Evolutionary conservation across 2,888 invertebrate species (phyloP), one percentile per base, ranked within the genome.

Genomic region (Eretmocerus hayati): DNA sequence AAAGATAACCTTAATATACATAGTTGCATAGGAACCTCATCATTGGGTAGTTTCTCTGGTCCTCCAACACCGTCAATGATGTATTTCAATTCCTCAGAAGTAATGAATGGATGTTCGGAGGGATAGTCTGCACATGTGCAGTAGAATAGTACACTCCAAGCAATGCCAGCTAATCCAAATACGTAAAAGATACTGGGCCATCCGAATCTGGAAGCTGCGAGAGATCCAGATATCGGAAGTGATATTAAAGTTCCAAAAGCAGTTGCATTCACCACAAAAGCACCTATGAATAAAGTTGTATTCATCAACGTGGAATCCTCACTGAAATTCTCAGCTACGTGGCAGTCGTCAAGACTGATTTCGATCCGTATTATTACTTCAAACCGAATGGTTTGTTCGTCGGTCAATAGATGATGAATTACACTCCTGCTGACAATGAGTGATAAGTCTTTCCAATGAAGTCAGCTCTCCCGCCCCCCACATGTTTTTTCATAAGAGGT

Each of bases 151-250:
- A 74, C 57, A 2, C 75, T 70, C 75, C 80, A 79, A 1, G 74
- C 1, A 2, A 83, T 61, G 21, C 80, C 76, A 1, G 75, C 58
- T 0, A 64, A 58, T 0, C 83, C 84, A 19, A 79, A 77, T 1
- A 77, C 56, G 67, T 84, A 85, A 63, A 84, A 84, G 4, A 81
- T 77, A 16, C 80, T 76, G 0, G 83, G 82, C 85, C 85, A 85
- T 3, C 84, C 84, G 9, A 76, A 60, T 0, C 74, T 80, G 0
- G 73, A 77, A 8, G 16, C 33, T 1, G 83, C 80, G 19, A 87
- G 72, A 0, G 74, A 46, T 0, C 86, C 86, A 26, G 84, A 79
- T 20, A 80, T 62, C 20, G 81, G 78, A 63, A 85, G 74, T 4
- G 81, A 77, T 6, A 85, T 56, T 0, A 84, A 77, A 0, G 84